phyloP scores from a whole-genome alignment of 2,797 vertebrate genomes.

The Acestrorhynchus altus region DNA sequence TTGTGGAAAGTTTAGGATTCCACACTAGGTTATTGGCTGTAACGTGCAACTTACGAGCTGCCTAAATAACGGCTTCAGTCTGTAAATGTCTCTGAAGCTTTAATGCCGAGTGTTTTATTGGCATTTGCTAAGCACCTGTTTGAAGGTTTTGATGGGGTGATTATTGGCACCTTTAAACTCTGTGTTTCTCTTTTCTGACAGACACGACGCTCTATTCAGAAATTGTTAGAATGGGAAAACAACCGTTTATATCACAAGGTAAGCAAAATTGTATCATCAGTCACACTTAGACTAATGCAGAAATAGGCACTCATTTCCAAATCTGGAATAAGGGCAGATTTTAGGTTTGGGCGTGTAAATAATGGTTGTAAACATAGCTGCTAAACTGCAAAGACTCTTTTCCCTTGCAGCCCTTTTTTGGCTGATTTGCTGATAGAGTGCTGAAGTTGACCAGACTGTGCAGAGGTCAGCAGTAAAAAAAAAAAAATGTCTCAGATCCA shows the following conservation, averaged over 20 bases:
- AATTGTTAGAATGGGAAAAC: conserved; percentile 99
- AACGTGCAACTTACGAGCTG: conserved; percentile 77
- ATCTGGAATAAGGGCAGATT: conserved; percentile 42
- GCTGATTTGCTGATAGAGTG: conserved; percentile 63
- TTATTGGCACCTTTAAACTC: conserved; percentile 18
- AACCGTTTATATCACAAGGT: conserved; percentile 99
- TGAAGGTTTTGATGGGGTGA: conserved; percentile 49
- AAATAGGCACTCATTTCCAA: neutral
- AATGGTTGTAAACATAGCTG: conserved; percentile 64
- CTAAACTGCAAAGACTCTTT: conserved; percentile 61
- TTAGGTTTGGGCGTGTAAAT: conserved; percentile 55
- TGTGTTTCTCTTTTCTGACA: conserved; percentile 70
- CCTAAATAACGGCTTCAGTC: conserved; percentile 73
- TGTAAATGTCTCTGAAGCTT: conserved; percentile 72
- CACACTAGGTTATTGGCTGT: conserved; percentile 68
- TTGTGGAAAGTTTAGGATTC: conserved; percentile 68
- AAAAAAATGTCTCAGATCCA: conserved; percentile 78
- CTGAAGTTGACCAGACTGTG: conserved; percentile 59
- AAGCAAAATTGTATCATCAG: conserved; percentile 64
- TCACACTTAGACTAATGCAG: neutral
- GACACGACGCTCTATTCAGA: conserved; percentile 98
- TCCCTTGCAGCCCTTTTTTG: conserved; percentile 61
- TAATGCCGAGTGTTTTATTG: conserved; percentile 65
- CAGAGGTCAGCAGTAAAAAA: conserved; percentile 72
- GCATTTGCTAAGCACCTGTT: conserved; percentile 65